phyloP scores from a whole-genome alignment of 1,140 invertebrate species.

The Sarcophaga peregrina region DNA sequence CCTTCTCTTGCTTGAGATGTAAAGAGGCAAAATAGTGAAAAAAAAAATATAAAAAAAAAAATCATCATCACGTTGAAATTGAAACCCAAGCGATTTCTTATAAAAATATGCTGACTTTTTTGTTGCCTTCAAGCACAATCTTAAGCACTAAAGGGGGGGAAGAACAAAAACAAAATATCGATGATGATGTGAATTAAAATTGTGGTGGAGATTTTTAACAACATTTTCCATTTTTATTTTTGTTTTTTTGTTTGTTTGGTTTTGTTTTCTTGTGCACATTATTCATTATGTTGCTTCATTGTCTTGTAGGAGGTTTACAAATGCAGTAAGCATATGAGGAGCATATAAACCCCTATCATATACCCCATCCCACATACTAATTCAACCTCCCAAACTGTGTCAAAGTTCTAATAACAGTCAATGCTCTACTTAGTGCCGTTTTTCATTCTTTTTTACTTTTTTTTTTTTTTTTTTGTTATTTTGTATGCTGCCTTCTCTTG shows the following conservation, averaged over 20 bases:
- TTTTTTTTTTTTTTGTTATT: slow-evolving; percentile 18
- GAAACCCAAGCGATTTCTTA: slow-evolving; percentile 24
- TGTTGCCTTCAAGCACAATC: no score
- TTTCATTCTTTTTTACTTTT: not conserved
- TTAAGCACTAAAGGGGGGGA: no score
- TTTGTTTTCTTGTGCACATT: no score
- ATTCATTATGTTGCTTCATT: no score
- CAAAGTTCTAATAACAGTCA: slow-evolving; percentile 41
- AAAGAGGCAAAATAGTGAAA: not conserved
- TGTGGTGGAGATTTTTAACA: not conserved
- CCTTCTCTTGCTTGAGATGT: not conserved
- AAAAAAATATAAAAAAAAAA: not conserved
- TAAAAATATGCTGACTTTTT: not conserved
- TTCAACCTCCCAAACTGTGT: slow-evolving; percentile 29
- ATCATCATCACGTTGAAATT: not conserved
- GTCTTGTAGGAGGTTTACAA: not conserved
- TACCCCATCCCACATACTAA: no score
- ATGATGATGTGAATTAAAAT: slow-evolving; percentile 12
- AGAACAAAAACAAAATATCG: not conserved
- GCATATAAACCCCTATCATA: no score
- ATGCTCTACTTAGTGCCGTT: slow-evolving; percentile 17
- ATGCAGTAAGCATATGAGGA: not conserved
- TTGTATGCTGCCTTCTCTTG: no score
- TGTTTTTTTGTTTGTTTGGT: no score
- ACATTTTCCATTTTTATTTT: not conserved